phyloP scores from a whole-genome alignment of 2,888 invertebrate species.

The Scrobipalpa costella region DNA sequence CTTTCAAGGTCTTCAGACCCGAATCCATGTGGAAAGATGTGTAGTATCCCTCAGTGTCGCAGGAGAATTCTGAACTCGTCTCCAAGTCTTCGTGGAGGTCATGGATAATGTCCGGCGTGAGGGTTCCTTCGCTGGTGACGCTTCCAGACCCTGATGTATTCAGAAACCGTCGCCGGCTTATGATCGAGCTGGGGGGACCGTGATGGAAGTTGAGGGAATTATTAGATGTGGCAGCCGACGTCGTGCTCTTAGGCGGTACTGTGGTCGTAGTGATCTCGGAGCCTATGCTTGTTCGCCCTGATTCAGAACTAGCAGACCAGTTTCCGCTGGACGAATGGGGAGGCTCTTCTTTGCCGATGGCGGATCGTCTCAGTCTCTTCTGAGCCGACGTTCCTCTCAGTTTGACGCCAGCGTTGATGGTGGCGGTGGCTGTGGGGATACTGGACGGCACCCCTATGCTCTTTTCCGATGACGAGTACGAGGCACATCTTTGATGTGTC shows the following conservation, averaged over 20 bases:
- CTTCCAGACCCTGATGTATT: slow-evolving; percentile 91
- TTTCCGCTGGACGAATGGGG: slow-evolving; percentile 95
- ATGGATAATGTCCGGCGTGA: slow-evolving; percentile 91
- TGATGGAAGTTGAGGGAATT: slow-evolving; percentile 84
- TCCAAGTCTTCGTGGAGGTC: slow-evolving; percentile 92
- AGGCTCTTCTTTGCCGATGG: slow-evolving; percentile 87
- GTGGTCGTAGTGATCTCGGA: slow-evolving; percentile 89
- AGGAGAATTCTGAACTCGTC: slow-evolving; percentile 95
- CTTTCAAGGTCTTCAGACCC: slow-evolving; percentile 92
- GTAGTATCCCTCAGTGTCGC: slow-evolving; percentile 98
- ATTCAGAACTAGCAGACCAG: slow-evolving; percentile 96
- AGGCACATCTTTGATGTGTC: slow-evolving; percentile 89
- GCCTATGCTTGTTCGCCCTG: slow-evolving; percentile 91
- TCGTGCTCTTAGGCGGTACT: slow-evolving; percentile 86
- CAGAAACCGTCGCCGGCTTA: slow-evolving; percentile 84
- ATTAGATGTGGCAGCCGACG: slow-evolving; percentile 84
- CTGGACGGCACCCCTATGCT: slow-evolving; percentile 82
- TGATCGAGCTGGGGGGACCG: slow-evolving; percentile 85
- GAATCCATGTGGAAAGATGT: slow-evolving; percentile 99
- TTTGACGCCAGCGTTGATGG: slow-evolving; percentile 84
- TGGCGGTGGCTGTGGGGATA: slow-evolving; percentile 74
- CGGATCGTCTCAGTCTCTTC: slow-evolving; percentile 85
- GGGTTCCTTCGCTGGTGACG: slow-evolving; percentile 91
- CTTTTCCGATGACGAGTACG: slow-evolving; percentile 89
- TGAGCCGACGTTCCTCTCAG: slow-evolving; percentile 88